A percentile compares a stretch with the other conserved stretches of the same genome.
Evolutionary conservation across 2,888 invertebrate species (phyloP).

Genomic region (Strigamia transsilvanica): DNA sequence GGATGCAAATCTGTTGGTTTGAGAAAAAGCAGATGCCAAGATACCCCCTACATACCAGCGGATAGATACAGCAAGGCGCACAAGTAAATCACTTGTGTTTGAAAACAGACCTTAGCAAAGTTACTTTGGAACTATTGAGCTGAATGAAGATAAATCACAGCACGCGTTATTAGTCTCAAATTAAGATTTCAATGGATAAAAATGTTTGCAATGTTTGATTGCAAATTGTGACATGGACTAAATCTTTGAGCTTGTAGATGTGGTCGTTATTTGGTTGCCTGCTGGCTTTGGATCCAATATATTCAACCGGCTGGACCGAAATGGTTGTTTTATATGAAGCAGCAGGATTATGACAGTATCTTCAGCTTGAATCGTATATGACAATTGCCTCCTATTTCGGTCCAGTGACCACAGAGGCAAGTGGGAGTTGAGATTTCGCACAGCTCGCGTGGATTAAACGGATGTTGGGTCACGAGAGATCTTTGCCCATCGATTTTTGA

Average conservation of each 20-base stretch:
- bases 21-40: too few species aligned
- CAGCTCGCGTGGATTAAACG: conserved; percentile 30
- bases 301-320: conserved; percentile 11
- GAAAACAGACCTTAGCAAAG: too few species aligned
- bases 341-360: conserved; percentile 25
- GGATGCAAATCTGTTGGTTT: too few species aligned
- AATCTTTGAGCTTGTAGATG: conserved; percentile 30
- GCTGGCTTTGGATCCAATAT: conserved; percentile 16
- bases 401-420: conserved; percentile 30
- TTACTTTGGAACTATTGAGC: background rate
- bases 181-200: background rate
- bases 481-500: conserved; percentile 11
- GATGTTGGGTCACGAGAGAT: conserved; percentile 30
- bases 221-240: background rate
- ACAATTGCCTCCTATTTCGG: conserved; percentile 21
- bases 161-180: background rate
- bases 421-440: conserved; percentile 26
- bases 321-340: conserved; percentile 26
- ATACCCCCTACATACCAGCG: too few species aligned
- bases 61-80: too few species aligned
- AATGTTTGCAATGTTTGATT: background rate
- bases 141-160: background rate
- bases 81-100: too few species aligned
- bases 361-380: conserved; percentile 30
- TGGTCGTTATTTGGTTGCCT: conserved; percentile 3